Conservation (phyloP, 2,797 vertebrate species). For the Rhinoraja longicauda region DNA sequence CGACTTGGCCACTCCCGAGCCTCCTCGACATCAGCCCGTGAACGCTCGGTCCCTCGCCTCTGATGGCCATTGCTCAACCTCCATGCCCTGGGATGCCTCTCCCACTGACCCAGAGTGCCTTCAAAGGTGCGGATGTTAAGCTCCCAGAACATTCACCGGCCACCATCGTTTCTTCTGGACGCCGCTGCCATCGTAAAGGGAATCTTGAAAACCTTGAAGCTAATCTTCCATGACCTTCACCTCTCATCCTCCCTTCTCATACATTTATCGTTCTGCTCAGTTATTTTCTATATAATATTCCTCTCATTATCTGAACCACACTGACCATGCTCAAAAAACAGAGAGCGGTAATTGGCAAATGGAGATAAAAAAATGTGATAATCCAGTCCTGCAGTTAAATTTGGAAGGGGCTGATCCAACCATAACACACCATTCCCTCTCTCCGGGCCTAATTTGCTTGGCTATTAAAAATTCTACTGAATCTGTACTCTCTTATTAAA, state of each 20-base stretch:
- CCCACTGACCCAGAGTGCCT: too few relatives aligned
- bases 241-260: neutral
- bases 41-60: too few relatives aligned
- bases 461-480: neutral
- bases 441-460: neutral
- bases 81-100: too few relatives aligned
- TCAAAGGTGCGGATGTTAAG: too few relatives aligned
- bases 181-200: too few relatives aligned
- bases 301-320: neutral
- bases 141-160: too few relatives aligned
- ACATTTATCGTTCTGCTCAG: neutral
- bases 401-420: neutral
- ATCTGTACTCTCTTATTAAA: neutral
- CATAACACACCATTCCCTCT: neutral
- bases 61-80: too few relatives aligned
- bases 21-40: too few relatives aligned
- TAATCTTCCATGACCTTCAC: neutral
- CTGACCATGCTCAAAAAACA: too few relatives aligned
- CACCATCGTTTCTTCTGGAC: too few relatives aligned
- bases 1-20: too few relatives aligned
- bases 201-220: too few relatives aligned
- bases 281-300: neutral
- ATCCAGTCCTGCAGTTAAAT: neutral
- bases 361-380: neutral
- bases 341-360: neutral